phyloP scores from a whole-genome alignment of 2,888 invertebrate species.

The Tethea ocularis region DNA sequence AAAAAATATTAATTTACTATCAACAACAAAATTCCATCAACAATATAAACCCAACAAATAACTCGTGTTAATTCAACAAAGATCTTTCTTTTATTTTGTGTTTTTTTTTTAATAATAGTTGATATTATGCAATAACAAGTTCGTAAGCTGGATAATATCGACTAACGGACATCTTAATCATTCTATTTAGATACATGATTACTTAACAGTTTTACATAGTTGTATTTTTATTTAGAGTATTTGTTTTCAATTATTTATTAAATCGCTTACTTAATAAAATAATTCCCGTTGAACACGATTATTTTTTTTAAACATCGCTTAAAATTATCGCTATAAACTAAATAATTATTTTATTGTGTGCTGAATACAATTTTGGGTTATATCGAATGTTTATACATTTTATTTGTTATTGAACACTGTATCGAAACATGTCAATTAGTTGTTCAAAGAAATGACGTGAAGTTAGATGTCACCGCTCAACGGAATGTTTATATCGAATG shows the following conservation, averaged over 20 bases:
- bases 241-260: conserved; percentile 44
- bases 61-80: conserved; percentile 70
- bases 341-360: conserved; percentile 77
- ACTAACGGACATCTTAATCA: conserved; percentile 79
- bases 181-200: conserved; percentile 79
- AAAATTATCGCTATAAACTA: conserved; percentile 75
- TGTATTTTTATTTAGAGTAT: conserved; percentile 51
- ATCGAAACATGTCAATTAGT: not conserved
- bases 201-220: conserved; percentile 81
- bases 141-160: conserved; percentile 76
- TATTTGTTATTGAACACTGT: conserved; percentile 4
- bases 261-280: conserved; percentile 71
- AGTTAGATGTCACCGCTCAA: conserved; percentile 60
- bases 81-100: conserved; percentile 37
- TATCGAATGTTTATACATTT: not conserved
- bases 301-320: conserved; percentile 75
- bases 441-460: conserved; percentile 58
- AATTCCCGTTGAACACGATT: conserved; percentile 81
- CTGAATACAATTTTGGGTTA: conserved; percentile 63
- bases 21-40: conserved; percentile 67
- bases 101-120: conserved; percentile 58
- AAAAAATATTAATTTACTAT: conserved; percentile 58
- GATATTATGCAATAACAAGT: conserved; percentile 74
- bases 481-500: conserved; percentile 60
- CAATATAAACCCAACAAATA: conserved; percentile 71